Percentiles rank a stretch among this genome's conserved stretches.
Conservation (phyloP, 1,140 invertebrate species). For the Camponotus pennsylvanicus region DNA sequence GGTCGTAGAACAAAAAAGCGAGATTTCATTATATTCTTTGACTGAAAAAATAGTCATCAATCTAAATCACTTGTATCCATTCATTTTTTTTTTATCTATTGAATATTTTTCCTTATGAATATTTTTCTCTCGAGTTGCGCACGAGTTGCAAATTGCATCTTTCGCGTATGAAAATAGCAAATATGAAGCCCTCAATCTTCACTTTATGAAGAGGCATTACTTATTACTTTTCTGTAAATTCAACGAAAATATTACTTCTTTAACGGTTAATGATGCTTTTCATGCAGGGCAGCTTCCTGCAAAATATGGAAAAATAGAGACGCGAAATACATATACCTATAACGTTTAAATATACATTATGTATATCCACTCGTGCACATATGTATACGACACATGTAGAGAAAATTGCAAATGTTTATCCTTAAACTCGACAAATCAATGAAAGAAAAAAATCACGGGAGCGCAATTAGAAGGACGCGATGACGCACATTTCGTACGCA, state of each 20-base stretch:
- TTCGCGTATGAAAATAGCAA: not conserved
- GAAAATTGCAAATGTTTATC: constrained; percentile 27
- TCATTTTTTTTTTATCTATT: not conserved
- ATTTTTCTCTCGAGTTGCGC: not conserved
- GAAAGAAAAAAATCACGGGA: not conserved
- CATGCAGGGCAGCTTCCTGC: too few species aligned
- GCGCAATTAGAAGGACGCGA: constrained; percentile 34
- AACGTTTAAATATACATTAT: not conserved
- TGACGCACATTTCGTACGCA: constrained; percentile 33
- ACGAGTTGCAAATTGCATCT: not conserved
- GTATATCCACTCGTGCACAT: too few species aligned
- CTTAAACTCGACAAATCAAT: constrained; percentile 10
- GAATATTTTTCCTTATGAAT: not conserved
- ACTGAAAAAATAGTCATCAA: not conserved
- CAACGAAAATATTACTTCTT: constrained; percentile 12
- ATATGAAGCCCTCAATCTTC: not conserved
- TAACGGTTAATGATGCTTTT: not conserved
- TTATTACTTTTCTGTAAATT: constrained; percentile 4
- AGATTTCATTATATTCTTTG: constrained; percentile 6
- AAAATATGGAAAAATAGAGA: not conserved
- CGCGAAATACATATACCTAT: not conserved
- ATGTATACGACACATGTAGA: not conserved
- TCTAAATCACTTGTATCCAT: too few species aligned
- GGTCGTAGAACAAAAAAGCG: not conserved
- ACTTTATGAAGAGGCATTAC: not conserved